Conservation (phyloP, 2,888 invertebrate genomes). For the Cerceris rybyensis region DNA sequence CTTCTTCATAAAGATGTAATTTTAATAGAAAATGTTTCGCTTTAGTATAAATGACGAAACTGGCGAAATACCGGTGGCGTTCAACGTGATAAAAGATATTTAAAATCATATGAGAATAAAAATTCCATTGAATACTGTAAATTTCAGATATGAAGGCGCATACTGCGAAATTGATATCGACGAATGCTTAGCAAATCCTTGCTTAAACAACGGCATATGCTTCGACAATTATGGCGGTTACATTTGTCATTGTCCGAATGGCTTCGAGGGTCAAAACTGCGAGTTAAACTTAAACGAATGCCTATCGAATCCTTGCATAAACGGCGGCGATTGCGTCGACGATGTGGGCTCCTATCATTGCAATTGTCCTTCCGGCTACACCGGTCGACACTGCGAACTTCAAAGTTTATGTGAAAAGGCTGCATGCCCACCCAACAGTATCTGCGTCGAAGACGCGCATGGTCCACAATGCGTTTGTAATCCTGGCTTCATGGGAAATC, state of each 20-base stretch:
- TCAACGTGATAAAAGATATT: too few species aligned
- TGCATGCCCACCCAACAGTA: conserved; percentile 86
- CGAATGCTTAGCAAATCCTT: conserved; percentile 89
- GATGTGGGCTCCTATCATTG: conserved; percentile 84
- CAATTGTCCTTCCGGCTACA: conserved; percentile 83
- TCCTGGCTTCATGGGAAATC: conserved; percentile 83
- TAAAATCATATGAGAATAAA: too few species aligned
- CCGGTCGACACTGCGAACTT: conserved; percentile 83
- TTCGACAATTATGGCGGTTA: conserved; percentile 92
- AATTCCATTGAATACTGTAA: not conserved
- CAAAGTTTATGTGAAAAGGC: conserved; percentile 82
- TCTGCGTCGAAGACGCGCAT: conserved; percentile 84
- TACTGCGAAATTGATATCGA: conserved; percentile 91
- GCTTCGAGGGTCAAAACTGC: conserved; percentile 92
- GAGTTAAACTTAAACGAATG: conserved; percentile 86
- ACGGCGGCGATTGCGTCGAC: conserved; percentile 85
- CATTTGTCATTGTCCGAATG: conserved; percentile 89
- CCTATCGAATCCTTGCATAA: conserved; percentile 84
- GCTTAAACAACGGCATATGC: conserved; percentile 89
- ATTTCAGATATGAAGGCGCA: conserved; percentile 86
- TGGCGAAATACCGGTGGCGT: too few species aligned
- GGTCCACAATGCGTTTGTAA: conserved; percentile 86
- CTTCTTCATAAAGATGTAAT: too few species aligned
- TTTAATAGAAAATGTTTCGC: too few species aligned
- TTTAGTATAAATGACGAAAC: too few species aligned